Evolutionary conservation across 2,113 vertebrate species (phyloP), one percentile per base, ranked within the genome.

Genomic region (Heteronetta atricapilla): DNA sequence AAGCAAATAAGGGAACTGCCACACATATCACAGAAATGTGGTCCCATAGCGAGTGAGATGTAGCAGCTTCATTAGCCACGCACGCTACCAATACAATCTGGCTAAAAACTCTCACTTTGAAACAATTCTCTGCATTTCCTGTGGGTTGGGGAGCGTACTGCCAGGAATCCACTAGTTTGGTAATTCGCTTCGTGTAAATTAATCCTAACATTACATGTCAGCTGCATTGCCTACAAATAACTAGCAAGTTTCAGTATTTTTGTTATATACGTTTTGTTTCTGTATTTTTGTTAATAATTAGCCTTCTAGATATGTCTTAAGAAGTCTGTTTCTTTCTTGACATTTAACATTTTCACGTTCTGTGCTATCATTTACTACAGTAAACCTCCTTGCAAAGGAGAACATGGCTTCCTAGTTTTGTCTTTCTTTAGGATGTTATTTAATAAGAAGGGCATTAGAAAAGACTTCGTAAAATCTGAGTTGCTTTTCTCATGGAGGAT

Each of bases 141-240:
- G 0, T 79, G 66, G 38, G 15, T 56, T 79, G 48, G 36, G 31
- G 66, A 82, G 82, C 13, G 69, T 3, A 20, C 40, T 86, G 90
- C 92, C 93, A 96, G 93, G 90, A 95, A 34, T 40, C 52, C 56
- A 48, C 4, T 6, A 83, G 76, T 86, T 78, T 29, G 1, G 86
- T 88, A 93, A 93, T 93, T 96, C 94, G 34, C 81, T 90, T 92
- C 69, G 94, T 93, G 94, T 92, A 66, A 90, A 89, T 83, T 86
- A 86, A 94, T 95, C 83, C 86, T 94, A 95, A 69, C 82, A 86
- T 64, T 93, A 93, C 94, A 96, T 96, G 95, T 96, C 63, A 67
- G 42, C 69, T 94, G 82, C 42, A 53, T 2, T 38, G 86, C 66
- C 60, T 64, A 92, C 76, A 90, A 66, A 89, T 90, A 84, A 90